phyloP scores from a whole-genome alignment of 2,113 vertebrate genomes.

The Thalassoma bifasciatum region DNA sequence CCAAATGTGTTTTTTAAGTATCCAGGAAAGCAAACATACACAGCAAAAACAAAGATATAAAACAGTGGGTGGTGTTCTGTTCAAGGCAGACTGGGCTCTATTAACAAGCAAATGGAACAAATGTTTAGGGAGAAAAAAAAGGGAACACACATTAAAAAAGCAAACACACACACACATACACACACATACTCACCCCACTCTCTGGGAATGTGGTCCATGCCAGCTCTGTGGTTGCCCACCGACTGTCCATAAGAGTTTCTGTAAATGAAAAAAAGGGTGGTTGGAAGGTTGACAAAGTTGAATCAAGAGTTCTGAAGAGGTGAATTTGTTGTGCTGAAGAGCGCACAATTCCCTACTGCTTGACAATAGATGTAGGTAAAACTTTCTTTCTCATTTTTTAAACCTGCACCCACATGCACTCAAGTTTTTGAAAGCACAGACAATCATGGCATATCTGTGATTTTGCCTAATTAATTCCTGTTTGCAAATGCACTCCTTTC shows the following conservation, averaged over 20 bases:
- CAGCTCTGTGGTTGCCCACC: conserved; percentile 97
- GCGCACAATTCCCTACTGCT: conserved; percentile 4
- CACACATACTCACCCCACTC: conserved; percentile 91
- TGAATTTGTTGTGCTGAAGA: conserved; percentile 46
- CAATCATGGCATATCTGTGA: conserved; percentile 54
- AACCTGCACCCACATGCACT: conserved; percentile 60
- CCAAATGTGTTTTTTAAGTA: conserved; percentile 55
- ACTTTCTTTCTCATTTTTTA: conserved; percentile 23
- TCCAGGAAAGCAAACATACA: conserved; percentile 68
- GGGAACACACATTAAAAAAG: conserved; percentile 12
- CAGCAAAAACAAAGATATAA: conserved; percentile 77
- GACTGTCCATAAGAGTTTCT: conserved; percentile 99
- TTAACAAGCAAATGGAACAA: conserved; percentile 81
- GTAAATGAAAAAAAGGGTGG: conserved; percentile 73
- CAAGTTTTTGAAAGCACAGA: conserved; percentile 57
- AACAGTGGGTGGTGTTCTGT: conserved; percentile 77
- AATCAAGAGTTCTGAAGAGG: conserved; percentile 33
- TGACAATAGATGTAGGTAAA: conserved; percentile 57
- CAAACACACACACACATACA: conserved; percentile 40
- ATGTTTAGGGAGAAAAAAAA: conserved; percentile 42
- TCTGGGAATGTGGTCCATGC: conserved; percentile 97
- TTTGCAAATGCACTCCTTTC: conserved; percentile 44
- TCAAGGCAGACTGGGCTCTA: conserved; percentile 69
- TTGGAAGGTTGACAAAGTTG: conserved; percentile 50
- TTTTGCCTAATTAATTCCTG: conserved; percentile 63